Evolutionary conservation across 2,888 invertebrate genomes (phyloP).

Genomic region (Meandrusa payeni): DNA sequence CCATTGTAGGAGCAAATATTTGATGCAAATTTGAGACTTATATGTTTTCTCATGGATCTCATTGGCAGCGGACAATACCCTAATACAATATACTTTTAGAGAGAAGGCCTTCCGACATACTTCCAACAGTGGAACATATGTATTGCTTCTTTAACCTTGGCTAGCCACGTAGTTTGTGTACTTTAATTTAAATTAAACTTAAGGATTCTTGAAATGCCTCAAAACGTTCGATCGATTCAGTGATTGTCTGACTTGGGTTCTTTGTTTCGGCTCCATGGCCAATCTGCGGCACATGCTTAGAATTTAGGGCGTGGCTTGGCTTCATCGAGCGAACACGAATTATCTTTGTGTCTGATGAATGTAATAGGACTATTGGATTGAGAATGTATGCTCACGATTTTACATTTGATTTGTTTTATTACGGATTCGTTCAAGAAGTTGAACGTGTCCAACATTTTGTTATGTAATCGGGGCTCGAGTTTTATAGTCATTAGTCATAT

Average conservation of each 20-base stretch:
- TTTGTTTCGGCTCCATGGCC: constrained; percentile 23
- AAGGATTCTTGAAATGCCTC: constrained; percentile 10
- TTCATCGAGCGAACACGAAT: constrained; percentile 28
- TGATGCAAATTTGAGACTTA: neutral
- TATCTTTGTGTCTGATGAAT: constrained; percentile 28
- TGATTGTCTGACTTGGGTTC: constrained; percentile 15
- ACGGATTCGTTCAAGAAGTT: constrained; percentile 4
- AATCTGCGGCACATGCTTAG: constrained; percentile 24
- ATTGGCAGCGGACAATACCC: too few species aligned
- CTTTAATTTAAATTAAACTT: too few species aligned
- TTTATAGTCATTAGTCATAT: too few species aligned
- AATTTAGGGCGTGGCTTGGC: constrained; percentile 31
- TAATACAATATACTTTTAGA: too few species aligned
- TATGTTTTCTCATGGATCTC: too few species aligned
- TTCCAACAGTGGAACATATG: too few species aligned
- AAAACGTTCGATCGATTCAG: constrained; percentile 17
- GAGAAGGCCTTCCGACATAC: too few species aligned
- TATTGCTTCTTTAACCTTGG: too few species aligned
- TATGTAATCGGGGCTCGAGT: too few species aligned
- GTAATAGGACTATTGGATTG: constrained; percentile 21
- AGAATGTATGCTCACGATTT: constrained; percentile 32
- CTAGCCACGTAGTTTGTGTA: too few species aligned
- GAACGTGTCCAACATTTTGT: too few species aligned
- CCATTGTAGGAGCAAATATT: too few species aligned
- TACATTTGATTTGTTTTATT: constrained; percentile 17